Evolutionary conservation across 2,888 invertebrate species (phyloP).

Genomic region (Drosophila paracracens): DNA sequence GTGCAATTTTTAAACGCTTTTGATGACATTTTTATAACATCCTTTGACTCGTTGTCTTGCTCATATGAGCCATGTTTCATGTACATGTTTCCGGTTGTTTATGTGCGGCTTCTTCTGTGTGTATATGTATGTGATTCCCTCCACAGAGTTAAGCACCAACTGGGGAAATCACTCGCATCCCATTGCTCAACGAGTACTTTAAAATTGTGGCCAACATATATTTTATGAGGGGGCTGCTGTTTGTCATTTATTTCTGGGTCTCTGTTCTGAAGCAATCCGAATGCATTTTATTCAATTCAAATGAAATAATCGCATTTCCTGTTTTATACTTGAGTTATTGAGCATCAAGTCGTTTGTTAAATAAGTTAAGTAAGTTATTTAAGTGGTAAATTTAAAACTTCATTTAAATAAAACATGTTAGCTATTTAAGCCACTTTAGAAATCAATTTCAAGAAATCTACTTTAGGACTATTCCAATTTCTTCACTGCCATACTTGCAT

Average conservation of each 20-base stretch:
- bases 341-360: not conserved
- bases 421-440: not conserved
- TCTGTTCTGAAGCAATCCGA: not conserved
- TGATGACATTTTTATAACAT: slow-evolving; percentile 74
- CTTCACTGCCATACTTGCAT: not conserved
- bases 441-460: not conserved
- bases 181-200: slow-evolving; percentile 33
- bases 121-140: not conserved
- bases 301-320: not conserved
- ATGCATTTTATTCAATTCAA: slow-evolving; percentile 8
- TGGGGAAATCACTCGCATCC: slow-evolving; percentile 65
- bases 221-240: not conserved
- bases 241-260: not conserved
- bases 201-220: slow-evolving; percentile 7
- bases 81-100: slow-evolving; percentile 26
- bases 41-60: not conserved
- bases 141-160: slow-evolving; percentile 65
- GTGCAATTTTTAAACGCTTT: slow-evolving; percentile 71
- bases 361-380: not conserved
- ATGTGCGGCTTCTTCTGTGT: slow-evolving; percentile 31
- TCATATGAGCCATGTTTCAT: not conserved
- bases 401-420: not conserved
- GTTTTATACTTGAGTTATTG: no score
- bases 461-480: not conserved
- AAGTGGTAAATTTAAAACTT: not conserved